A percentile compares a stretch with the other conserved stretches of the same genome.
phyloP scores from a whole-genome alignment of 2,888 invertebrate genomes.

The Nemurella pictetii region DNA sequence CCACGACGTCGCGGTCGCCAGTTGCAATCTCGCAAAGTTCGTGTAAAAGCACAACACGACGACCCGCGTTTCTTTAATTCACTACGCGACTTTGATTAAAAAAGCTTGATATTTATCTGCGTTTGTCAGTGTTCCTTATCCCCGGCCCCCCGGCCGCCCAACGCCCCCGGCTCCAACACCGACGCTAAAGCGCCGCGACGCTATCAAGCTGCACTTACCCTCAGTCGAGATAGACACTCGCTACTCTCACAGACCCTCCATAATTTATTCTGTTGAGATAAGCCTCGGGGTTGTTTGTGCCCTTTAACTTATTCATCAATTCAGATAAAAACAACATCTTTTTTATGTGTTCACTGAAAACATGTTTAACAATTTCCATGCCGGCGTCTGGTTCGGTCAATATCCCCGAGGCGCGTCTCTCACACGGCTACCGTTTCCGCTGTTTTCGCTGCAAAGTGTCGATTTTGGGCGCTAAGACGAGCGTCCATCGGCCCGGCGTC shows the following conservation, averaged over 20 bases:
- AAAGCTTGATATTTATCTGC: background rate
- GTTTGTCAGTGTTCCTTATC: background rate
- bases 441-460: background rate
- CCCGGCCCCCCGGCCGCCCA: background rate
- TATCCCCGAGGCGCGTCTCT: background rate
- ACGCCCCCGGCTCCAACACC: background rate
- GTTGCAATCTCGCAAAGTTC: background rate
- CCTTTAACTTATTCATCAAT: slow-evolving; percentile 15
- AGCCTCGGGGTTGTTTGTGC: slow-evolving; percentile 1
- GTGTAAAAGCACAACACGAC: background rate
- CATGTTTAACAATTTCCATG: slow-evolving; percentile 17
- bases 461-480: too few relatives aligned
- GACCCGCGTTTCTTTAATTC: background rate
- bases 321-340: slow-evolving; percentile 19
- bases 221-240: background rate
- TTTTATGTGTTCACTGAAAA: slow-evolving; percentile 19
- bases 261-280: slow-evolving; percentile 19
- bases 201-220: background rate
- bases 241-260: background rate
- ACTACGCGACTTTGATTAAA: background rate
- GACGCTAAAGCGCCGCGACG: background rate
- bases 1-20: background rate
- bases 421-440: background rate
- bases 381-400: background rate
- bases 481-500: too few relatives aligned